phyloP scores from a whole-genome alignment of 2,113 vertebrate genomes.

The Ceyx margarethae region DNA sequence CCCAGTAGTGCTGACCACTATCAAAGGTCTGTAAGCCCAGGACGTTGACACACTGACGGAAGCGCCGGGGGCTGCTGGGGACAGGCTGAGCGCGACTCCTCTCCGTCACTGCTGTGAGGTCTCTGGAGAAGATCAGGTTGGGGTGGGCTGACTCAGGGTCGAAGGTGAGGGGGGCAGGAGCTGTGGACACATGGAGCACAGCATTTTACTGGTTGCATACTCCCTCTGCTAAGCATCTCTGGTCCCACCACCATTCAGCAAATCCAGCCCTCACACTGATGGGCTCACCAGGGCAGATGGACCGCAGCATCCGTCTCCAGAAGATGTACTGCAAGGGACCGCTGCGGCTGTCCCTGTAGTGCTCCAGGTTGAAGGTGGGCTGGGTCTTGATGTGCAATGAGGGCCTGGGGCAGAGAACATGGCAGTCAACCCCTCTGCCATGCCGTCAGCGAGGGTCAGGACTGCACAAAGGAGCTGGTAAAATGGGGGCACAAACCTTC shows the following conservation, averaged over 20 bases:
- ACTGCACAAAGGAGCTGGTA: background rate
- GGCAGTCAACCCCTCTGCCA: background rate
- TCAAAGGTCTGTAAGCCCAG: conserved; percentile 75
- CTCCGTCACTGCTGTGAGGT: conserved; percentile 79
- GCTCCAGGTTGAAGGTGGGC: conserved; percentile 63
- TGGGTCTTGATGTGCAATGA: background rate
- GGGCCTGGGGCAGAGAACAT: conserved; percentile 29
- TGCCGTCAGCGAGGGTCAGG: background rate
- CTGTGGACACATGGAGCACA: conserved; percentile 4
- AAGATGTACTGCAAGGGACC: conserved; percentile 84
- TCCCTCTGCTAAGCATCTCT: background rate
- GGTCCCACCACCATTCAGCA: rapidly evolving
- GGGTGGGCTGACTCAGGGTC: conserved; percentile 83
- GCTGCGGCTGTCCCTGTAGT: conserved; percentile 68
- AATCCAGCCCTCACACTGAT: rapidly evolving
- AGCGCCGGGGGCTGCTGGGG: conserved; percentile 63
- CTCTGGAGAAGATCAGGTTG: conserved; percentile 77
- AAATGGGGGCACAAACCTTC: background rate
- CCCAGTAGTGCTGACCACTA: conserved; percentile 84
- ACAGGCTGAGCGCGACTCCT: background rate
- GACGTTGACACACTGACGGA: conserved; percentile 83
- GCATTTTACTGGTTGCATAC: rapidly evolving
- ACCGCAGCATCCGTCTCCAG: conserved; percentile 82
- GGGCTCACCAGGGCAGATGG: conserved; percentile 77
- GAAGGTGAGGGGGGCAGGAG: conserved; percentile 78